These are phyloP conservation scores for Aythya baeri DNA, from an alignment of 2,113 vertebrate species.

Conservation along the genomic window DNA sequence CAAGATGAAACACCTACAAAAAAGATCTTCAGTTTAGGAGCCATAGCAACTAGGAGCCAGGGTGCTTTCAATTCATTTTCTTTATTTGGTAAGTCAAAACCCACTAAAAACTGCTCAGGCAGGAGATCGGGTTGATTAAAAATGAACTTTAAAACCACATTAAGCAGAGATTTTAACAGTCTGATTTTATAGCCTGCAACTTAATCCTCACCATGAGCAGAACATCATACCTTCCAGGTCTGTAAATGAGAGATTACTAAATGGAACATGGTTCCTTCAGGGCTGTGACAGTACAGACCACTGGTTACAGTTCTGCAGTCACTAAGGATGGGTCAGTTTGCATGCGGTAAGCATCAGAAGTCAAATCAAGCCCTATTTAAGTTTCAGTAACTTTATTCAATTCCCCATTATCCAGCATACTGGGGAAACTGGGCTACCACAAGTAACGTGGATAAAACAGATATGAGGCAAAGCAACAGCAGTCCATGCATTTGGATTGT, in stretches of 20 bases:
- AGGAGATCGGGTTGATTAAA: background rate
- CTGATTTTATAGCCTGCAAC: background rate
- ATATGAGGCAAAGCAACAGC: background rate
- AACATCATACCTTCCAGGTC: background rate
- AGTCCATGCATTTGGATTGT: background rate
- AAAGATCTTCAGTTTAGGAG: background rate
- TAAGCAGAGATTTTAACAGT: background rate
- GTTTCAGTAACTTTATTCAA: background rate
- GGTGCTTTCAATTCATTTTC: background rate
- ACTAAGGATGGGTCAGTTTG: background rate
- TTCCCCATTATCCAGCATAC: background rate
- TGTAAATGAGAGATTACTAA: background rate
- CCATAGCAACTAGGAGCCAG: background rate
- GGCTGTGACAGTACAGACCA: background rate
- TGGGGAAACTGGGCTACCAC: background rate
- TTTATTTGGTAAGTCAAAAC: background rate
- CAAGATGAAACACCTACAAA: background rate
- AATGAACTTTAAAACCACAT: background rate
- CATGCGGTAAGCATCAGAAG: background rate
- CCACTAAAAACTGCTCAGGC: background rate
- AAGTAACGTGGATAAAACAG: rapidly evolving
- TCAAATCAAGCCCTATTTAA: background rate
- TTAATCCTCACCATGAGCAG: background rate
- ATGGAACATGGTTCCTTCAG: background rate
- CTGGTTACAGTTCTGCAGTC: background rate